Conservation (phyloP, 2,888 invertebrate genomes). For the Rhimphoctona megacephalus region DNA sequence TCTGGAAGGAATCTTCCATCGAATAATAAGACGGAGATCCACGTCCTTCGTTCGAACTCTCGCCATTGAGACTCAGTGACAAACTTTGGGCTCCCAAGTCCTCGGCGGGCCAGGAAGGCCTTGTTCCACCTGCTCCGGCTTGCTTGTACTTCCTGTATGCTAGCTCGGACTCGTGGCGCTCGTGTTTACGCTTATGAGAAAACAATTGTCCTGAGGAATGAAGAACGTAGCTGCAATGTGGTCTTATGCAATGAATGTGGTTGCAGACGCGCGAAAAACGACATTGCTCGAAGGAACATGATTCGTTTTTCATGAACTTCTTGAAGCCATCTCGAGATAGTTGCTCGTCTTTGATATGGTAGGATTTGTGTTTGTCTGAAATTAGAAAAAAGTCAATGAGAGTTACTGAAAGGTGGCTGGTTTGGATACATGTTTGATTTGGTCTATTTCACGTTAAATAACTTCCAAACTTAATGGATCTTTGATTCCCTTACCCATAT, state of each 20-base stretch:
- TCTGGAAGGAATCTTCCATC: slow-evolving; percentile 83
- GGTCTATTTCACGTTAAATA: not conserved
- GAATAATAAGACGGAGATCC: slow-evolving; percentile 86
- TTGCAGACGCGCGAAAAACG: slow-evolving; percentile 98
- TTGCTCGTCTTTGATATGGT: slow-evolving; percentile 99
- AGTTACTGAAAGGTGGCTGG: slow-evolving; percentile 2
- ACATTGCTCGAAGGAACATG: slow-evolving; percentile 96
- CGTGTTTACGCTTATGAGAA: slow-evolving; percentile 99
- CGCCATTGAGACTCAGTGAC: slow-evolving; percentile 85
- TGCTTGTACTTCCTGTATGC: slow-evolving; percentile 92
- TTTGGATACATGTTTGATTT: too few species aligned
- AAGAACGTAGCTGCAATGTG: slow-evolving; percentile 97
- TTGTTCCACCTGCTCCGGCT: slow-evolving; percentile 84
- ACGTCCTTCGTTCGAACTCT: slow-evolving; percentile 86
- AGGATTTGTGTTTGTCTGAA: slow-evolving; percentile 98
- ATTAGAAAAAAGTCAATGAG: slow-evolving; percentile 68
- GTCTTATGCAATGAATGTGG: slow-evolving; percentile 99
- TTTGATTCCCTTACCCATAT: slow-evolving; percentile 94
- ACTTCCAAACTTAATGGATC: not conserved
- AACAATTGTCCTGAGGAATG: slow-evolving; percentile 98
- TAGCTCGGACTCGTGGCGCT: slow-evolving; percentile 96
- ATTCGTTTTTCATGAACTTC: slow-evolving; percentile 99
- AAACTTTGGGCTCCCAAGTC: slow-evolving; percentile 78
- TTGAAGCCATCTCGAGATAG: slow-evolving; percentile 98
- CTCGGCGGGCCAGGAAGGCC: slow-evolving; percentile 83